phyloP scores from a whole-genome alignment of 2,888 invertebrate species.

The Rhabditoides inermis region DNA sequence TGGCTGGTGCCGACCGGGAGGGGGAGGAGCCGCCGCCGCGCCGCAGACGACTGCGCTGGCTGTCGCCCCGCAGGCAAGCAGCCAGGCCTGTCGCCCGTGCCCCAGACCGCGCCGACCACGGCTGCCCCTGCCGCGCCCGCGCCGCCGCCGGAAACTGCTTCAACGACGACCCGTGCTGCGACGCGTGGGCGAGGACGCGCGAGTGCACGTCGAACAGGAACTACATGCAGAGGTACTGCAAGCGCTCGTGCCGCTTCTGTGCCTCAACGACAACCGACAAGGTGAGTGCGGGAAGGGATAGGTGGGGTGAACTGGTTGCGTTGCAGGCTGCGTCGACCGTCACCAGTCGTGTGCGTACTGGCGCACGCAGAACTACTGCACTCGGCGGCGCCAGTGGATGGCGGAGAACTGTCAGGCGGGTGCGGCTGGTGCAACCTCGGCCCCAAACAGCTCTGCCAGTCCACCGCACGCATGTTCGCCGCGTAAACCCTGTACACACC shows the following conservation, averaged over 20 bases:
- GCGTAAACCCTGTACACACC: no score
- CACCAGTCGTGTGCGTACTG: conserved; percentile 47
- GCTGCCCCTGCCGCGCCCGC: conserved; percentile 8
- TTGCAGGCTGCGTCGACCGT: conserved; percentile 43
- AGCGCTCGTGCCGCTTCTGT: conserved; percentile 43
- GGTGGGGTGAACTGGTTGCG: neutral
- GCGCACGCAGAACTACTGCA: conserved; percentile 42
- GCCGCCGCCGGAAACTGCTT: conserved; percentile 28
- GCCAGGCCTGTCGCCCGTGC: neutral
- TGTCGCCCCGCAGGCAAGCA: conserved; percentile 13
- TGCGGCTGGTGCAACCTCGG: conserved; percentile 48
- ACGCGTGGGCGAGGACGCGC: conserved; percentile 35
- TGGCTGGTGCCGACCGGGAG: conserved; percentile 43
- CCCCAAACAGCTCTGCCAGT: conserved; percentile 37
- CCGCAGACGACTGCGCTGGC: conserved; percentile 20
- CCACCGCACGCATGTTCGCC: conserved; percentile 40
- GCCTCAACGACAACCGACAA: conserved; percentile 17
- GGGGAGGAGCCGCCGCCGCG: no score
- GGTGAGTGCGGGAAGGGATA: conserved; percentile 10
- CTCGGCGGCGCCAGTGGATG: conserved; percentile 47
- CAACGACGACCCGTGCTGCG: conserved; percentile 50
- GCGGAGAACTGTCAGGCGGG: conserved; percentile 33
- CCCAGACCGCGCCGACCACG: conserved; percentile 4
- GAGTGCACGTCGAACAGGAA: conserved; percentile 40
- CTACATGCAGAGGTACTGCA: conserved; percentile 47